These are phyloP conservation scores for Mus caroli DNA, from an alignment of 2,797 vertebrate species.

Conservation along the genomic window DNA sequence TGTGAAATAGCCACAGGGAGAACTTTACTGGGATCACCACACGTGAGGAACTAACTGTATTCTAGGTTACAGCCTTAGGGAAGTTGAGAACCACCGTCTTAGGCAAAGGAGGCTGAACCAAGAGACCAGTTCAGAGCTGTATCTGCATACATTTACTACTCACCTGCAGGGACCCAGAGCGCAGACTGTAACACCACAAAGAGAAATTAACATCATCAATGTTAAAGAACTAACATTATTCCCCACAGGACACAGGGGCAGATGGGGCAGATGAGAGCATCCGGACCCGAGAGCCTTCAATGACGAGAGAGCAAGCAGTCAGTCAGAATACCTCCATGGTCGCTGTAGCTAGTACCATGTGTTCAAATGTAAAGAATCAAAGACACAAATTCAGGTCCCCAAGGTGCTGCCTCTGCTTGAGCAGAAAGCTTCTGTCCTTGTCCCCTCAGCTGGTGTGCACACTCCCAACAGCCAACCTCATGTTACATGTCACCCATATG, in stretches of 20 bases:
- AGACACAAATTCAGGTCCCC: neutral
- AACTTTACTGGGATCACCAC: no score
- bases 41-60: neutral
- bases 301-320: neutral
- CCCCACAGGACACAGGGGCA: neutral
- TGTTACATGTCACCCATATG: constrained; percentile 82
- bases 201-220: neutral
- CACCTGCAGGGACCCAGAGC: neutral
- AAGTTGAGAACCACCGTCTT: neutral
- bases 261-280: neutral
- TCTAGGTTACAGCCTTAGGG: neutral
- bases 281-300: neutral
- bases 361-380: neutral
- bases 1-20: neutral
- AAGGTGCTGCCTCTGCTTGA: neutral
- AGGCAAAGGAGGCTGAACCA: neutral
- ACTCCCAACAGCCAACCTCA: neutral
- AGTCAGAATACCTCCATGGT: neutral
- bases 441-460: neutral
- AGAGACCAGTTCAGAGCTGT: neutral
- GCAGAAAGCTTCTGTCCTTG: neutral
- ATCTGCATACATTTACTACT: neutral
- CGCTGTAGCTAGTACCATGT: neutral
- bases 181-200: neutral
- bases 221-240: neutral